Percentiles rank a stretch among this genome's conserved stretches.
phyloP scores from a whole-genome alignment of 2,113 vertebrate genomes.

The Calonectris borealis region DNA sequence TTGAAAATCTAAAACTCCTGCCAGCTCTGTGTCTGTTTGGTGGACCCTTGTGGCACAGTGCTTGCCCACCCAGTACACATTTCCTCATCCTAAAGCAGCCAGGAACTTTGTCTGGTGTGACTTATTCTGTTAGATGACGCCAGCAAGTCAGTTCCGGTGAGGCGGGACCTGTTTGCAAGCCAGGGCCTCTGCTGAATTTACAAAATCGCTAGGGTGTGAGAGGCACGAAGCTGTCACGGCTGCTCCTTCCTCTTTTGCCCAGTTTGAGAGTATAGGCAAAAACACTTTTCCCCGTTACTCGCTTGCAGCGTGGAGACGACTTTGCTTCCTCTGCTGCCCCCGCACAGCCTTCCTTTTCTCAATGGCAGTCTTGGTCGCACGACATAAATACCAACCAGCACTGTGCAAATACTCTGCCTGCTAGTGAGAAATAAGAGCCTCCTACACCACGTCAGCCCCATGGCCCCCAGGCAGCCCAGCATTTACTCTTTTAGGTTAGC shows the following conservation, averaged over 20 bases:
- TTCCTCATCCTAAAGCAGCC: neutral
- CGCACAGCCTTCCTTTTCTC: neutral
- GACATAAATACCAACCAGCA: fast-evolving
- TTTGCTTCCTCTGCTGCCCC: neutral
- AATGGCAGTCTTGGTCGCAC: neutral
- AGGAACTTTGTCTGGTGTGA: neutral
- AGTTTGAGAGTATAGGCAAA: neutral
- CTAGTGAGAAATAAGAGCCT: neutral
- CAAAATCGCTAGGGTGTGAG: neutral
- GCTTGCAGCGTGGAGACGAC: neutral
- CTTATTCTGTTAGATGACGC: neutral
- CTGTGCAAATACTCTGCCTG: neutral
- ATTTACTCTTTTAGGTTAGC: neutral
- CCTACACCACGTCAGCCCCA: neutral
- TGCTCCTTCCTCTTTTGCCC: neutral
- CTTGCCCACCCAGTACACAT: neutral
- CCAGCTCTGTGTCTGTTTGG: neutral
- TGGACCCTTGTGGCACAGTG: neutral
- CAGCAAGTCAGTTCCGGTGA: neutral
- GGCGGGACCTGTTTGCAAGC: neutral
- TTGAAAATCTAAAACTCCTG: neutral
- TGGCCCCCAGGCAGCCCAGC: neutral
- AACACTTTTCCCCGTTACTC: neutral
- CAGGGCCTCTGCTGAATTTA: neutral
- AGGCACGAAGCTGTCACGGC: neutral